Evolutionary conservation across 2,113 vertebrate genomes (phyloP), one percentile per base, ranked within the genome.

Genomic region (Xerus inauris): DNA sequence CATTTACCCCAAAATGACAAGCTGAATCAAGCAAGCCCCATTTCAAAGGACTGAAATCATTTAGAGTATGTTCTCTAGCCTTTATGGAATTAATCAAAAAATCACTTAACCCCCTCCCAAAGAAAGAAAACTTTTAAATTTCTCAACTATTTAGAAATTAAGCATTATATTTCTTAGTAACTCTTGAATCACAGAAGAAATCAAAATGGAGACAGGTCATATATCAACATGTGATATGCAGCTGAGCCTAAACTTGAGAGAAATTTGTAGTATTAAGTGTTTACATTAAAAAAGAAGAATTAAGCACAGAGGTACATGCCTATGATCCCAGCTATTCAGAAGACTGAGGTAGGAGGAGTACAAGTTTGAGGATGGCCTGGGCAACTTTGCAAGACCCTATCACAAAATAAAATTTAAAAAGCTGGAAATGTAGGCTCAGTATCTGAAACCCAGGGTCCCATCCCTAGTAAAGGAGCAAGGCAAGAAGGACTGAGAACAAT

Each of bases 11-110:
- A 94, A 90, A 87, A 42, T 89, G 32, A 57, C 47, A 42, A 80
- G n/a, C n/a, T 91, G 12, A 91, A 84, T 30, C 10, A 79, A 90
- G 84, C 24, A 76, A 62, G 40, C 20, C 40, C n/a, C n/a, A 72
- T 86, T 51, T 95, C 64, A 72, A 91, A 95, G 54, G 59, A 84
- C 9, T 47, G 32, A 79, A 80, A 72, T 72, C 40, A 90, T 59
- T 84, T 81, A 64, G 30, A 64, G 17, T 45, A 90, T 59, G 19
- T 59, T 67, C 45, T 79, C 87, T 64, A 40, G 51, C 14, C 51
- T 51, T 51, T 51, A 5, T 51, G 51, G 14, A 51, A 51, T 51
- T 51, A 51, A 51, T 51, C 24, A 84, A 85, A 28, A 49, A 79
- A 69, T 90, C 45, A 72, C 22, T 73, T 26, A 30, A 6, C 20